Evolutionary conservation across 2,113 vertebrate species (phyloP).

Genomic region (Arenaria interpres): DNA sequence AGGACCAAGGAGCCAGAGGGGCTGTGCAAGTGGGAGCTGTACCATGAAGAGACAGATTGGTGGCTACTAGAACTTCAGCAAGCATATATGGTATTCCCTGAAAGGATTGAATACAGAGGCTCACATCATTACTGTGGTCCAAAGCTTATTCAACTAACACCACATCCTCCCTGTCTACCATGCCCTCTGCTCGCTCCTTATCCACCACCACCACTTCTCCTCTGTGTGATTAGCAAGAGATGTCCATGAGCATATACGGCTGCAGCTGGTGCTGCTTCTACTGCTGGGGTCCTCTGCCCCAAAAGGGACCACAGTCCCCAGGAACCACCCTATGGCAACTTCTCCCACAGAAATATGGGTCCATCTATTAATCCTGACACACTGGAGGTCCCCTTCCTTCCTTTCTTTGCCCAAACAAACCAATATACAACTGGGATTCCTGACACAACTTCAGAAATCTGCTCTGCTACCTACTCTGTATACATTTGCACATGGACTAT

Average conservation of each 20-base stretch:
- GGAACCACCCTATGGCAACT: not conserved
- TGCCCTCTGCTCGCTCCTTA: not conserved
- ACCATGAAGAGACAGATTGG: not conserved
- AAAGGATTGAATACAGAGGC: not conserved
- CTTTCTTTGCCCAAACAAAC: not conserved
- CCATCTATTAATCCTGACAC: not conserved
- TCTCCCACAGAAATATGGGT: not conserved
- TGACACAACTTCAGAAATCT: not conserved
- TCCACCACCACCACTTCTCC: accelerated
- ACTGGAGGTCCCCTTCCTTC: not conserved
- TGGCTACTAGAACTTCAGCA: not conserved
- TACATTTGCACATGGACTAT: not conserved
- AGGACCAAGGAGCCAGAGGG: not conserved
- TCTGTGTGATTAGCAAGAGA: not conserved
- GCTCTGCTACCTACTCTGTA: not conserved
- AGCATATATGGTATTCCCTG: not conserved
- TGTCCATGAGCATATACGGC: not conserved
- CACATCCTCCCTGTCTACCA: not conserved
- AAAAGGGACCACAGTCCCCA: not conserved
- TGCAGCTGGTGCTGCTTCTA: not conserved
- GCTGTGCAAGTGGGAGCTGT: not conserved
- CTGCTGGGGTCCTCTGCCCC: not conserved
- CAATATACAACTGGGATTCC: not conserved
- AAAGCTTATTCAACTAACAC: not conserved
- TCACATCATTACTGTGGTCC: not conserved